phyloP scores from a whole-genome alignment of 2,113 vertebrate species.

The Chionis minor region DNA sequence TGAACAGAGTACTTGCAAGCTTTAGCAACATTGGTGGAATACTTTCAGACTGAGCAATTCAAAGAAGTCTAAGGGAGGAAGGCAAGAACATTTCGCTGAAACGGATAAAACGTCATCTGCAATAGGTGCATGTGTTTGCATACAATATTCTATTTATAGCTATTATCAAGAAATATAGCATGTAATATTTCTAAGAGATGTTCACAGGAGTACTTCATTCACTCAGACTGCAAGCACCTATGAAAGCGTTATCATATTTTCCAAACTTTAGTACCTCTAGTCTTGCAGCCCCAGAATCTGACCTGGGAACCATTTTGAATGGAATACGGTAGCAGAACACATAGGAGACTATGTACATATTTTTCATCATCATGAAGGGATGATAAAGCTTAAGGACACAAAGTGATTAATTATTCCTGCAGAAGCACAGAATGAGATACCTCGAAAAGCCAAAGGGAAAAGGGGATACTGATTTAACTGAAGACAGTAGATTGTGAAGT shows the following conservation, averaged over 20 bases:
- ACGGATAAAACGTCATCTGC: not conserved
- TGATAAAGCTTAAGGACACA: not conserved
- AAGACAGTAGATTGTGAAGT: not conserved
- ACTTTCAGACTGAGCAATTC: not conserved
- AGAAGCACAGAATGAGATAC: not conserved
- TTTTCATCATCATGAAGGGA: not conserved
- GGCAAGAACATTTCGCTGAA: not conserved
- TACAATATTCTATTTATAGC: not conserved
- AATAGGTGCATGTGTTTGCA: not conserved
- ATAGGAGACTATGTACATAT: not conserved
- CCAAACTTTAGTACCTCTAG: not conserved
- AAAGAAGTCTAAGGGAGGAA: not conserved
- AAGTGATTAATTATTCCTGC: not conserved
- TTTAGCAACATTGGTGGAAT: not conserved
- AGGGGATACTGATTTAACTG: not conserved
- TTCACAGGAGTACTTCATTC: not conserved
- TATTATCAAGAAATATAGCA: not conserved
- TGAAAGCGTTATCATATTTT: not conserved
- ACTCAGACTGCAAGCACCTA: not conserved
- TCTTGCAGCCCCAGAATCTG: not conserved
- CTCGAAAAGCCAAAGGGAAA: not conserved
- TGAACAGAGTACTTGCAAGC: not conserved
- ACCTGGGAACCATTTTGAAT: not conserved
- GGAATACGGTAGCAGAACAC: not conserved
- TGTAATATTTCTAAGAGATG: not conserved